Evolutionary conservation across 2,797 vertebrate species (phyloP), one percentile per base, ranked within the genome.

Genomic region (Cyprinella venusta): DNA sequence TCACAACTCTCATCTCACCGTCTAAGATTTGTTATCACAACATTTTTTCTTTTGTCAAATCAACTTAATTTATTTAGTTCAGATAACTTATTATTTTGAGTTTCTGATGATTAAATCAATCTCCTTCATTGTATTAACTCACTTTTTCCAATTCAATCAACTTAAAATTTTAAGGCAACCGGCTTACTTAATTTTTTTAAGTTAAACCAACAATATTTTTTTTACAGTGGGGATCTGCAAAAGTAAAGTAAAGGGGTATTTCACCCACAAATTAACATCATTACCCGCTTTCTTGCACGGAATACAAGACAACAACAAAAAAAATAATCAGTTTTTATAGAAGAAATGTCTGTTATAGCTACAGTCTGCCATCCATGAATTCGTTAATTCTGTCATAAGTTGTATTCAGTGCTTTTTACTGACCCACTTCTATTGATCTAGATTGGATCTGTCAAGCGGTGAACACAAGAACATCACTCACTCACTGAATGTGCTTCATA

Each of bases 401-500:
- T 65, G 48, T 42, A 82, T 76, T 67, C 15, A 54, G 36, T 45
- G n/a, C 56, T 12, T 61, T 76, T 76, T 36, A 82, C 67, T 54
- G 76, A 78, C 61, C 42, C 1, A 18, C 24, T 54, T 82, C 56
- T 80, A 84, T 80, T 65, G 50, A 76, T 21, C 36, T 56, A 42
- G 50, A 82, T 76, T 76, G 64, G 65, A 67, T 76, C 81, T 56
- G 48, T 82, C 81, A n/a, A 76, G 38, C 81, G 42, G 59, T 5
- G 45, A 75, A 74, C 80, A 52, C 8, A 2, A n/a, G 45, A 59
- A 79, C 67, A 52, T 79, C 63, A 21, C 21, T 50, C 24, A 71
- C 4, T 38, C 24, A 71, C 4, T 69, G n/a, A 21, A n/a, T 81
- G 48, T 40, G 70, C 59, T 81, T 36, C 45, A 65, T 54, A 26